Base-by-base conservation (phyloP, 2,888 invertebrate species). In the Pelosia muscerda region DNA sequence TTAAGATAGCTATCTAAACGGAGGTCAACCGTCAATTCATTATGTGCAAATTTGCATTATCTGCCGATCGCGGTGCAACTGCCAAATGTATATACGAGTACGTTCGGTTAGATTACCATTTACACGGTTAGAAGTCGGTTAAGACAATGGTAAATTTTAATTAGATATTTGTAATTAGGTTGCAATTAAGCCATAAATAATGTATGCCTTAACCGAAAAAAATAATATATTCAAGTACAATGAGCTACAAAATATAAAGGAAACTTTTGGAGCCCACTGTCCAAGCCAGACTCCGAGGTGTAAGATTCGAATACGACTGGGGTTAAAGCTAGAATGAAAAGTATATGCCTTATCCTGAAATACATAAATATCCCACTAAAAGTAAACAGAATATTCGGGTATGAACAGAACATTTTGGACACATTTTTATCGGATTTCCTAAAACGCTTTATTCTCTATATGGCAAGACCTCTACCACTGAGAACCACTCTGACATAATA, bases 21-120 rank as follows among this genome's bases (percentile, higher is more conserved):
- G 60, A 54, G 65, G 60, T 55, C 54, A 34, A 34, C 34, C 11
- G 34, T 34, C 38, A 65, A 38, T 65, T 22, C 59, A 53, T 53
- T 58, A 59, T 65, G 58, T 65, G 59, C 25, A 59, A 65, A 65
- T 59, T n/a, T 28, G 28, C 26, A 19, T 54, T 34, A 22, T 26
- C 54, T 54, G 42, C 28, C 31, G 22, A 31, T 63, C 10, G 55
- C 23, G 54, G 11, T 31, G 49, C 54, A 55, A 23, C 15, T 0
- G 9, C 13, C 15, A 38, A 59, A n/a, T n/a, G n/a, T n/a, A n/a
- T n/a, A n/a, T n/a, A n/a, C n/a, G n/a, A n/a, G 26, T 34, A 23
- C 11, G 10, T 10, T 31, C 2, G 0, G 55, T 26, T 10, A 25
- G 25, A 6, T 25, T 11, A 26, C 57, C 25, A 26, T 25, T n/a